Conservation (phyloP, 2,113 vertebrate genomes). For the Orycteropus afer region DNA sequence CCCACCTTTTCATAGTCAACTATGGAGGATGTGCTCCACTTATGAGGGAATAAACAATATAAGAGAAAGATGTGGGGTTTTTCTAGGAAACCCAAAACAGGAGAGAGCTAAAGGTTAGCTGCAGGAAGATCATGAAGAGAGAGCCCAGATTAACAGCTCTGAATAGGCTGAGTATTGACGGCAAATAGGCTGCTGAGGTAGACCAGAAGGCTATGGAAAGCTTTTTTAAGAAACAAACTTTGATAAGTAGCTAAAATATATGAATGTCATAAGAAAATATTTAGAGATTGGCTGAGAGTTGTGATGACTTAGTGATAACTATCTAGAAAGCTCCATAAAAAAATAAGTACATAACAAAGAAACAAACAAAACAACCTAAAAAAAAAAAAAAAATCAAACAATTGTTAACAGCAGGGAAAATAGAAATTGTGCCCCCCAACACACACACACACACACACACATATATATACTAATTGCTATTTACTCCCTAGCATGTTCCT, state of each 20-base stretch:
- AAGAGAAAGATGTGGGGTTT: background rate
- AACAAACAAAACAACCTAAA: too few species aligned
- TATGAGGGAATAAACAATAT: background rate
- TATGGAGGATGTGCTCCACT: background rate
- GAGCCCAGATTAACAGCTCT: background rate
- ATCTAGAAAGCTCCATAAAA: background rate
- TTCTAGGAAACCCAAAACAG: background rate
- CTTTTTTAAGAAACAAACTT: background rate
- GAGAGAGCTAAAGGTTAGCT: background rate
- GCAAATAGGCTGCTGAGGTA: background rate
- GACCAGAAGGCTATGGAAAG: background rate
- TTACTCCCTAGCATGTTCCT: background rate
- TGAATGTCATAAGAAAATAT: background rate
- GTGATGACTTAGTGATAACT: background rate
- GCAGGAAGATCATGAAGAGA: fast-evolving
- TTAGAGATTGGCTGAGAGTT: background rate
- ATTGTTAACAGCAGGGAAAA: background rate
- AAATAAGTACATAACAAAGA: background rate
- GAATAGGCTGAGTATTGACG: too few species aligned
- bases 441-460: background rate
- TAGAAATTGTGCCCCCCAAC: background rate
- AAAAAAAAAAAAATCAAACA: background rate
- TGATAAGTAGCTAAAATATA: background rate
- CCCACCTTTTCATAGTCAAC: background rate
- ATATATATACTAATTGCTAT: background rate